These are phyloP conservation scores for Pristionchus japonicus DNA, from an alignment of 2,888 invertebrate species.

Conservation along the genomic window DNA sequence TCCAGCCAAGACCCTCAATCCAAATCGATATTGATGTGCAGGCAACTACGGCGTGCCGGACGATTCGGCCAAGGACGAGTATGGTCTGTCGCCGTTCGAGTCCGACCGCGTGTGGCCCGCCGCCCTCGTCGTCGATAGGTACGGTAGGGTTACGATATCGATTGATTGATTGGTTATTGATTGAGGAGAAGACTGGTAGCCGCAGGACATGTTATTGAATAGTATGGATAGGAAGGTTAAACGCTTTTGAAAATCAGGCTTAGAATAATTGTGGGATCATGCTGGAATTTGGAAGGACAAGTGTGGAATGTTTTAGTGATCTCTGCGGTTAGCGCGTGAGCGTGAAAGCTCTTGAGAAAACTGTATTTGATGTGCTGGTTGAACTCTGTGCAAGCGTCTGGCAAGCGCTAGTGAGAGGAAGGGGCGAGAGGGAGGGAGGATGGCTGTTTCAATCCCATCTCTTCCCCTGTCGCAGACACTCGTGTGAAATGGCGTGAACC, in stretches of 20 bases:
- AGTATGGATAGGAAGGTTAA: too few relatives aligned
- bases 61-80: constrained; percentile 66
- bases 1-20: neutral
- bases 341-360: constrained; percentile 8
- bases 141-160: constrained; percentile 19
- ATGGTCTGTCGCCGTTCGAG: constrained; percentile 65
- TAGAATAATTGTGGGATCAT: too few relatives aligned
- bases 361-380: neutral
- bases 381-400: neutral
- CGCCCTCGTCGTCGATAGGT: constrained; percentile 86
- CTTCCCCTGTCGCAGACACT: constrained; percentile 28
- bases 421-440: neutral
- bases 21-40: too few relatives aligned
- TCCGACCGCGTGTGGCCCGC: constrained; percentile 89
- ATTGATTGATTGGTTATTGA: neutral
- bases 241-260: too few relatives aligned
- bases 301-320: neutral
- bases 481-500: constrained; percentile 15
- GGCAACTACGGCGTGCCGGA: constrained; percentile 94
- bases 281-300: too few relatives aligned
- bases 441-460: neutral
- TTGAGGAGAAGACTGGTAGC: neutral
- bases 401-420: neutral
- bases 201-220: too few relatives aligned
- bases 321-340: neutral